Conservation (phyloP, 2,888 invertebrate species). For the Thymelicus acteon region DNA sequence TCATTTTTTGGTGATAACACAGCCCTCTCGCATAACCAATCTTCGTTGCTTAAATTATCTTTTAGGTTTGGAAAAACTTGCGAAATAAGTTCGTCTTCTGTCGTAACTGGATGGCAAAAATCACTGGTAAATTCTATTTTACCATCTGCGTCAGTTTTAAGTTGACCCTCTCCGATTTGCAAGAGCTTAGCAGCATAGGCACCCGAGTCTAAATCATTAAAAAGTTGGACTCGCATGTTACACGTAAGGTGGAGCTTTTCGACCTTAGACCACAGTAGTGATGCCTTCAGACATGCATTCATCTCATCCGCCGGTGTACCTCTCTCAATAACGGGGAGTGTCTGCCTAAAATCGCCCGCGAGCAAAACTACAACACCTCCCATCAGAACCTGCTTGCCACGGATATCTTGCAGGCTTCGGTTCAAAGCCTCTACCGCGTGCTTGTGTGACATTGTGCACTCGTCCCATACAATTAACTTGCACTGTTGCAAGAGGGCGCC, state of each 20-base stretch:
- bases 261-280: conserved; percentile 42
- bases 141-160: not conserved
- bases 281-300: conserved; percentile 47
- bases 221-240: conserved; percentile 48
- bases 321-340: conserved; percentile 44
- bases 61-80: not conserved
- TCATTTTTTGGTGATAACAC: not conserved
- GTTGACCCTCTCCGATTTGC: not conserved
- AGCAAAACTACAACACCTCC: conserved; percentile 42
- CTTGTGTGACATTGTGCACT: conserved; percentile 46
- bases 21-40: not conserved
- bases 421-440: conserved; percentile 41
- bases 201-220: conserved; percentile 44
- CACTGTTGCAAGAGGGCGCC: conserved; percentile 43
- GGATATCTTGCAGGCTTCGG: conserved; percentile 40
- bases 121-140: not conserved
- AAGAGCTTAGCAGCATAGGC: conserved; percentile 43
- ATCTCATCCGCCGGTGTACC: conserved; percentile 49
- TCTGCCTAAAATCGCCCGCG: conserved; percentile 45
- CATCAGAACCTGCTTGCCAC: conserved; percentile 41
- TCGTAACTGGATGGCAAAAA: not conserved
- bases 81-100: not conserved
- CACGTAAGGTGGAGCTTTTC: conserved; percentile 45
- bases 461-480: conserved; percentile 46
- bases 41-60: not conserved